Percentiles rank a stretch among this genome's conserved stretches.
These are phyloP conservation scores for Perca flavescens DNA, from an alignment of 2,113 vertebrate genomes.

Conservation along the genomic window DNA sequence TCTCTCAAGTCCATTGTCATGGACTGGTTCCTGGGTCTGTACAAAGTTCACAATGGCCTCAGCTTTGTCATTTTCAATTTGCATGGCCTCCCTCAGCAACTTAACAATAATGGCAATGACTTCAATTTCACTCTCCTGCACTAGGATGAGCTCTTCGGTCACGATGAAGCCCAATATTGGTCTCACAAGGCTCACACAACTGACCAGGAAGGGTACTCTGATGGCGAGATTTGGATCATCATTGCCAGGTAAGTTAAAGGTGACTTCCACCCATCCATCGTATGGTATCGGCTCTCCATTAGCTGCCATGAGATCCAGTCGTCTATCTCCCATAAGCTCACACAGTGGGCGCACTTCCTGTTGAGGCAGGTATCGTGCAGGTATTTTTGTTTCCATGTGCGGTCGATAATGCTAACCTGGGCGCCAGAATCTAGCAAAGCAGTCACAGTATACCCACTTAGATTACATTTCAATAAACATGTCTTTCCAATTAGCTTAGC, in stretches of 20 bases:
- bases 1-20: not conserved
- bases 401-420: too few species aligned
- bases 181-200: not conserved
- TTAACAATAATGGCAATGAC: not conserved
- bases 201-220: slow-evolving; percentile 14
- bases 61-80: not conserved
- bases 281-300: not conserved
- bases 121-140: not conserved
- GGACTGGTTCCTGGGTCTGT: not conserved
- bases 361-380: too few species aligned
- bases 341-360: too few species aligned
- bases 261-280: slow-evolving; percentile 14
- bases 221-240: slow-evolving; percentile 1
- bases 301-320: too few species aligned
- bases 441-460: slow-evolving; percentile 5
- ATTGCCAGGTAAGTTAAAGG: slow-evolving; percentile 5
- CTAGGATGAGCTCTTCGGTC: not conserved
- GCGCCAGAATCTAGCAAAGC: not conserved
- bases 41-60: slow-evolving; percentile 12
- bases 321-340: too few species aligned
- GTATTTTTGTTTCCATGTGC: too few species aligned
- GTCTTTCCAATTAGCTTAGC: too few species aligned
- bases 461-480: slow-evolving; percentile 19
- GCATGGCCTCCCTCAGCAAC: not conserved
- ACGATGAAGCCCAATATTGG: not conserved